phyloP scores from a whole-genome alignment of 2,113 vertebrate genomes.

The Motacilla tschutschensis region DNA sequence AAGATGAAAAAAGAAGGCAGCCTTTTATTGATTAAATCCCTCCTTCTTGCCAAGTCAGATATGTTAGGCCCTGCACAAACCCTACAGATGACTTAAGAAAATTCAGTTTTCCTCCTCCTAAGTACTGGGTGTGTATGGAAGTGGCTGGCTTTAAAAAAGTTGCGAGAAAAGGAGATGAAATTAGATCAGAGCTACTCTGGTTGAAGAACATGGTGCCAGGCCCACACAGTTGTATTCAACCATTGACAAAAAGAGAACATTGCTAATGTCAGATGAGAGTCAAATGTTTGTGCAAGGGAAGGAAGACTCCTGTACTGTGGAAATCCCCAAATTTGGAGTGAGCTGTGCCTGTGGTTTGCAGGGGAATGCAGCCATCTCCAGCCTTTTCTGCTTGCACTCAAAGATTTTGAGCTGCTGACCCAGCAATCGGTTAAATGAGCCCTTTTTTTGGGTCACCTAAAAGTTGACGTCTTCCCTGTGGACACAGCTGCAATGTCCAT shows the following conservation, averaged over 20 bases:
- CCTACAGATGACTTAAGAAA: not conserved
- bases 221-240: not conserved
- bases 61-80: not conserved
- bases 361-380: not conserved
- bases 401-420: not conserved
- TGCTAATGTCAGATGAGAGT: not conserved
- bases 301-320: not conserved
- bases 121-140: not conserved
- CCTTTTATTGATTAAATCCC: not conserved
- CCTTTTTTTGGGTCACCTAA: not conserved
- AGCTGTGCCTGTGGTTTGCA: not conserved
- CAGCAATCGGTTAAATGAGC: not conserved
- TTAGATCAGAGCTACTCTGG: not conserved
- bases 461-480: not conserved
- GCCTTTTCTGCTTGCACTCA: not conserved
- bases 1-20: not conserved
- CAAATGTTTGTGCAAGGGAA: not conserved
- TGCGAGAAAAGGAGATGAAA: not conserved
- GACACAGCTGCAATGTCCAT: fast-evolving
- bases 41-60: not conserved
- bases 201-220: not conserved
- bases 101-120: not conserved
- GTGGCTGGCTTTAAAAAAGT: not conserved
- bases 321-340: not conserved
- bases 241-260: not conserved